These are phyloP conservation scores for Auanema freiburgensis DNA, from an alignment of 2,888 invertebrate species.

Conservation along the genomic window DNA sequence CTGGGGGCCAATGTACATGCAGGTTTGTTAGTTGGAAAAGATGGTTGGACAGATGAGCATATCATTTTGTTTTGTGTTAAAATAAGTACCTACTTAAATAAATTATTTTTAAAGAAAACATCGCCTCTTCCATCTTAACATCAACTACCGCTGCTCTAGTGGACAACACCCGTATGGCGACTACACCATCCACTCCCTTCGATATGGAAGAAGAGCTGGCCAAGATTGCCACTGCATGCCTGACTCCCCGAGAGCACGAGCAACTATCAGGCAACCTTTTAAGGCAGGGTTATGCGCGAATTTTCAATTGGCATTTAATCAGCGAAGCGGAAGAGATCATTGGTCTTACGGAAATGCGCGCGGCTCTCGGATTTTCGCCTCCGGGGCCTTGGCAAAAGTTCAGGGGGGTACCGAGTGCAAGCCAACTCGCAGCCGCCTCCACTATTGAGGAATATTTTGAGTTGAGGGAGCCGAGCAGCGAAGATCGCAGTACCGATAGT, in stretches of 20 bases:
- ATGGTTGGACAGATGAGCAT: too few species aligned
- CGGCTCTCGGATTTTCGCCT: constrained; percentile 24
- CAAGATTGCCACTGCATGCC: constrained; percentile 24
- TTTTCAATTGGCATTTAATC: constrained; percentile 16
- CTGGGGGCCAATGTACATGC: constrained; percentile 17
- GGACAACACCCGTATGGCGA: too few species aligned
- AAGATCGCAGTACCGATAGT: constrained; percentile 23
- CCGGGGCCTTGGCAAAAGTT: constrained; percentile 25
- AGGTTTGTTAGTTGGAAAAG: too few species aligned
- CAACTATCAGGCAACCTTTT: constrained; percentile 20
- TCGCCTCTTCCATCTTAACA: too few species aligned
- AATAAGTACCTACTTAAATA: too few species aligned
- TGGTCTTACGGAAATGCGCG: constrained; percentile 25
- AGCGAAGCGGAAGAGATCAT: constrained; percentile 19
- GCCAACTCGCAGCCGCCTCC: too few species aligned
- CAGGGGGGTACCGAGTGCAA: constrained; percentile 11
- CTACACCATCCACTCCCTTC: constrained; percentile 7
- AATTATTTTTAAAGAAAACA: too few species aligned
- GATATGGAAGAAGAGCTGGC: constrained; percentile 17
- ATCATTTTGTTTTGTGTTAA: too few species aligned
- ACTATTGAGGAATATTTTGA: too few species aligned
- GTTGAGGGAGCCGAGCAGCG: neutral
- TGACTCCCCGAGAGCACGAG: constrained; percentile 22
- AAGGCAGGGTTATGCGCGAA: constrained; percentile 15
- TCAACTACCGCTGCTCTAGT: too few species aligned